phyloP scores from a whole-genome alignment of 2,888 invertebrate genomes.

The Globia sparganii region DNA sequence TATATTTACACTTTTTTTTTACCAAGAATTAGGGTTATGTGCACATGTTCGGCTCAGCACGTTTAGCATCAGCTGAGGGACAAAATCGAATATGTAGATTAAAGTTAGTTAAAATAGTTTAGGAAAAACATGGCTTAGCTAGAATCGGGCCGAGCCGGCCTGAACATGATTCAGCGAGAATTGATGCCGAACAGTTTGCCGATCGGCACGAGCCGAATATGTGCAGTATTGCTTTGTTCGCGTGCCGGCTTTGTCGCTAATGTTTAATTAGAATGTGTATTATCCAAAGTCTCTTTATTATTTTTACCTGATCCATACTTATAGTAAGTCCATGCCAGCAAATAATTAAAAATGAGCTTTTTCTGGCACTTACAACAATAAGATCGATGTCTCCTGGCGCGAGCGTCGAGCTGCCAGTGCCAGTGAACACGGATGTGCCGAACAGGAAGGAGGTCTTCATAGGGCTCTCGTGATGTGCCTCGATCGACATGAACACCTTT shows the following conservation, averaged over 20 bases:
- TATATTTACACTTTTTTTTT: not conserved
- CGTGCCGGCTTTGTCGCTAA: not conserved
- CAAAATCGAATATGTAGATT: not conserved
- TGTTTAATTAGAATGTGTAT: not conserved
- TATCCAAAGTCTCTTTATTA: not conserved
- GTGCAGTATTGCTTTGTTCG: not conserved
- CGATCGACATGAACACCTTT: conserved; percentile 80
- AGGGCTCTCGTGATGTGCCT: conserved; percentile 82
- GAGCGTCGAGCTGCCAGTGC: conserved; percentile 78
- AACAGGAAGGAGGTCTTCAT: conserved; percentile 77
- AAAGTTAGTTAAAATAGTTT: too few species aligned
- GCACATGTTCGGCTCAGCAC: not conserved
- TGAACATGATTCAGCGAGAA: not conserved
- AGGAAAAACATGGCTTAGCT: not conserved
- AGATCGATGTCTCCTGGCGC: conserved; percentile 79
- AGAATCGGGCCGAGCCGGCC: not conserved
- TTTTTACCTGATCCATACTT: not conserved
- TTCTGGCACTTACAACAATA: conserved; percentile 72
- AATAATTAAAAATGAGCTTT: not conserved
- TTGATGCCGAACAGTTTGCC: not conserved
- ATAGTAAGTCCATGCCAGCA: too few species aligned
- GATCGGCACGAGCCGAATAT: not conserved
- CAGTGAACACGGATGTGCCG: conserved; percentile 83
- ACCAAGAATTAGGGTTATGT: not conserved
- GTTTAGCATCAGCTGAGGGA: too few species aligned